Base-by-base conservation (phyloP, 2,797 vertebrate species). In the Schizopygopsis malacanthus region DNA sequence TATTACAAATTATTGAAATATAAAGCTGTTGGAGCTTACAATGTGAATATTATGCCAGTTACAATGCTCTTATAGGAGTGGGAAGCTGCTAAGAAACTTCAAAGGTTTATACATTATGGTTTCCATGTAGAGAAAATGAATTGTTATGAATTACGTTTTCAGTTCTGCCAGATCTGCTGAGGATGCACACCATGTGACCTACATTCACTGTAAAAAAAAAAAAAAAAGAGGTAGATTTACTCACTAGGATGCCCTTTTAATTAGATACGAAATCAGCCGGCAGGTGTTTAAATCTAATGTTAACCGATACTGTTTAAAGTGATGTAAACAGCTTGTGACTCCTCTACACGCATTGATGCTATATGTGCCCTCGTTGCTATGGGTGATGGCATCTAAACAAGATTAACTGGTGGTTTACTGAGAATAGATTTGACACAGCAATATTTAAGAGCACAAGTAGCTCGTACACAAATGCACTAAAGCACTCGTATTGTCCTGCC, bases 381-480 rank as follows among this genome's bases (percentile, higher is more conserved):
- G 41, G n/a, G 13, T 47, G 13, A 79, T 20, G 39, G n/a, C 67
- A 78, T 87, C 65, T 82, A 28, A 80, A 72, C 78, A 56, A 73
- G 78, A 80, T 80, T 78, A 83, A 67, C 59, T 86, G 47, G 63
- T 39, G 45, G 16, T 83, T 83, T 69, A 69, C 71, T 56, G 63
- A n/a, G 43, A 76, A 81, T 77, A 63, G 13, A 25, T 79, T 81
- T 88, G 25, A 81, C 54, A 37, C 52, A 33, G 28, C 82, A 13
- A 20, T 37, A 18, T 88, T 67, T 52, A 83, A 79, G 69, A 81
- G 78, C 78, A 85, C 69, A 70, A 6, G 52, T 20, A 59, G 25
- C 50, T 47, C 2, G 13, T 67, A 54, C 47, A 54, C 47, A 71
- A 54, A 71, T 0, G 20, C n/a, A 28, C 33, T 28, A 73, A 72